Evolutionary conservation across 2,797 vertebrate genomes (phyloP), one percentile per base, ranked within the genome.

Genomic region (Coregonus sp.): DNA sequence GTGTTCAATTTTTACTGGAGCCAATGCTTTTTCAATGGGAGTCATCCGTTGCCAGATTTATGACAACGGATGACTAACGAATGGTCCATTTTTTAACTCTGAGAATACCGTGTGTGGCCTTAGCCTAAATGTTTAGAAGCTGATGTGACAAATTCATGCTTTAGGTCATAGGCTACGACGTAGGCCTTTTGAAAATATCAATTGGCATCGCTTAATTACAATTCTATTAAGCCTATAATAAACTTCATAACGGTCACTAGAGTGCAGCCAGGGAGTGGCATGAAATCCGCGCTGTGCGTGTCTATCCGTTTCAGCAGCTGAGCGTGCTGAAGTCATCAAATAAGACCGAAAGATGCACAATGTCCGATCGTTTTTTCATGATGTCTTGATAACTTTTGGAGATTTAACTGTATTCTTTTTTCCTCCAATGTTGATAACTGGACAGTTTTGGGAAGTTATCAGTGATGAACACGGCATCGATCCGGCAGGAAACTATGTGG

Each of bases 361-460:
- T 47, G 9, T 11, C 2, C 40, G 3, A 12, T 47, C 4, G 4
- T 66, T 16, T 2, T 12, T 66, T 12, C 63, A 66, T 25, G n/a
- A 40, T 50, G 40, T 12, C 25, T 25, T 14, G 4, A 12, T 11
- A 7, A 2, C 6, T 5, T 15, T 2, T 11, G 5, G 2, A 29
- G 15, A 59, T 18, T 59, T 12, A 66, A 67, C 68, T 6, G 9
- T 75, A 14, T 75, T 47, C 4, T 74, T 68, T 61, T 37, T 61
- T 35, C 31, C 47, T 87, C 20, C 20, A 51, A 63, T 76, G 56
- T 59, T 29, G 67, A 76, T 71, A 70, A 75, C 82, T 73, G 75
- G 12, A 54, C 81, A 98, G 97, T 98, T 98, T 75, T 98, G 97
- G 97, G 97, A 98, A 86, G 97, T 97, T 88, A 98, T 98, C 92